Evolutionary conservation across 2,797 vertebrate genomes (phyloP), one percentile per base, ranked within the genome.

Genomic region (Lacerta bilineata): DNA sequence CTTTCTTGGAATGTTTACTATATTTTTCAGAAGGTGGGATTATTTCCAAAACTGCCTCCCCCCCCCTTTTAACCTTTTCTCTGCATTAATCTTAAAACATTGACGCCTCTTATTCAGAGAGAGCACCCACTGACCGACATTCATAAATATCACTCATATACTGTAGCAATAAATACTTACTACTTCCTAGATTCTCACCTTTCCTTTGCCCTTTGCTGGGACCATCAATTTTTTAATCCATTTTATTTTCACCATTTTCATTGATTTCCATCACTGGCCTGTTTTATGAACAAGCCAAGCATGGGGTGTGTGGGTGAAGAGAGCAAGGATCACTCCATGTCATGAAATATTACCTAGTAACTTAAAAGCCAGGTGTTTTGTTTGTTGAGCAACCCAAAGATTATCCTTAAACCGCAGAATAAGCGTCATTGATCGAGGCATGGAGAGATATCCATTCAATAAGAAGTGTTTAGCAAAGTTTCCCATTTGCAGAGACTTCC

Each of bases 371-470:
- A 94, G 89, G 90, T 75, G 90, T 94, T 91, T 93, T 90, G 92
- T 90, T 93, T 85, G 85, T 90, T 91, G 92, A 94, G 94, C 93
- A 93, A 93, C 91, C 41, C 0, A 92, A 94, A 95, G 90, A 94
- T 94, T 95, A 96, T 90, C 87, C 91, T 91, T 96, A 93, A 95
- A 93, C 92, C 92, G 93, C 87, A 90, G 87, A 91, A 91, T 94
- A 94, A 95, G 93, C 93, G 89, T 93, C 95, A 96, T 95, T 94
- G 95, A 96, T 96, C 94, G 85, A 91, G 87, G 85, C 94, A 87
- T 92, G 93, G 94, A 88, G 89, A 93, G 95, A 81, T 93, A 92
- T 36, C 94, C 90, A 93, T 92, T 95, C 94, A 93, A 94, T 95
- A 95, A 93, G 92, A 93, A 87, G 91, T 93, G 92, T 95, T 95